These are phyloP conservation scores for Aramus guarauna DNA, from an alignment of 2,113 vertebrate genomes.

Conservation along the genomic window DNA sequence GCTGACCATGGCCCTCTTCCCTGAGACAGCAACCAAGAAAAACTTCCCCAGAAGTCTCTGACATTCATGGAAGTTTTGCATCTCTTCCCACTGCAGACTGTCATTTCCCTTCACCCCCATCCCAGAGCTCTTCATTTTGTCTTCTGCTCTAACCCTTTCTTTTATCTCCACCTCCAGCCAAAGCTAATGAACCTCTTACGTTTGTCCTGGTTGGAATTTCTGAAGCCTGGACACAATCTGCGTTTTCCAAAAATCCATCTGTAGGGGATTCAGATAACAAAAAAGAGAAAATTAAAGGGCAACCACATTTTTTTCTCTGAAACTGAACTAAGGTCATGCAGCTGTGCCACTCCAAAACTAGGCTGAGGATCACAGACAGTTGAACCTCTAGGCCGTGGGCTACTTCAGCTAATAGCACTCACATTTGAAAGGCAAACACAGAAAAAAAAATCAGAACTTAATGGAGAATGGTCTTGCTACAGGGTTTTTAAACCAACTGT, in stretches of 20 bases:
- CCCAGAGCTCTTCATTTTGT: not conserved
- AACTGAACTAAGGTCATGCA: not conserved
- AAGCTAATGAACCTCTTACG: not conserved
- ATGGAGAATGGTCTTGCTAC: not conserved
- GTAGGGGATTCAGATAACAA: not conserved
- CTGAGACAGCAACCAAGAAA: not conserved
- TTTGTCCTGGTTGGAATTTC: not conserved
- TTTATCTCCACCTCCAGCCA: not conserved
- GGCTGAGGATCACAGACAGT: not conserved
- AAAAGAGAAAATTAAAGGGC: not conserved
- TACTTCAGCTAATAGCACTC: not conserved
- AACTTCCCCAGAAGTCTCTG: not conserved
- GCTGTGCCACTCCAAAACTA: not conserved
- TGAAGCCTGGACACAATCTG: not conserved
- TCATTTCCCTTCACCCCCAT: not conserved
- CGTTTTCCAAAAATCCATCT: not conserved
- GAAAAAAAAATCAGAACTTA: not conserved
- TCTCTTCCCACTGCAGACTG: not conserved
- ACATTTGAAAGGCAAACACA: not conserved
- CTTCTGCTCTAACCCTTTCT: not conserved
- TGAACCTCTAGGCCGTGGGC: not conserved
- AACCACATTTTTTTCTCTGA: not conserved
- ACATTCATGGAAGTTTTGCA: not conserved
- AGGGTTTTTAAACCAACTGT: not conserved
- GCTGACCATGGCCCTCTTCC: not conserved